Evolutionary conservation across 2,888 invertebrate genomes (phyloP).

Genomic region (Pheosia gnoma): DNA sequence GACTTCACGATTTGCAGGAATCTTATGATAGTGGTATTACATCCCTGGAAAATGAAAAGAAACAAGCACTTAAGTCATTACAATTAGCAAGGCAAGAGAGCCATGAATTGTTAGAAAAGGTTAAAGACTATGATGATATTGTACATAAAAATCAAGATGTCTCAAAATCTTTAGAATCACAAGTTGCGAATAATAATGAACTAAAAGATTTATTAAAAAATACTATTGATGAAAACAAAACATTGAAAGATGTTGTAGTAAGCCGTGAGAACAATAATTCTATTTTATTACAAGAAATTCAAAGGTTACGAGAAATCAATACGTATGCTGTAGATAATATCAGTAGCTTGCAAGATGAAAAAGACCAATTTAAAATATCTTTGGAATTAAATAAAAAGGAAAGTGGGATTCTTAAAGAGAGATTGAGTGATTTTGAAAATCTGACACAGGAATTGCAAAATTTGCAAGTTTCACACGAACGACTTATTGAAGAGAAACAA

Average conservation of each 20-base stretch:
- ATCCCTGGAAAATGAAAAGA: conserved; percentile 57
- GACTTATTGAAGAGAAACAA: conserved; percentile 47
- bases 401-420: conserved; percentile 53
- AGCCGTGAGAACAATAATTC: conserved; percentile 45
- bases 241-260: conserved; percentile 38
- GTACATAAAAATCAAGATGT: conserved; percentile 44
- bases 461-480: conserved; percentile 49
- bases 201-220: conserved; percentile 38
- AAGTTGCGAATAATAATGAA: conserved; percentile 42
- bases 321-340: conserved; percentile 44
- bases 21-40: conserved; percentile 47
- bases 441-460: conserved; percentile 44
- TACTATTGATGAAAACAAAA: conserved; percentile 47
- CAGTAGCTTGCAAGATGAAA: conserved; percentile 52
- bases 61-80: conserved; percentile 48
- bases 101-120: conserved; percentile 57
- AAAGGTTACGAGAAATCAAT: conserved; percentile 54
- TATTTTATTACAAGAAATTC: conserved; percentile 54
- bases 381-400: conserved; percentile 55
- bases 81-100: conserved; percentile 63
- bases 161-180: conserved; percentile 37
- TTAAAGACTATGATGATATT: conserved; percentile 52
- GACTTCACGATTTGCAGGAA: conserved; percentile 51
- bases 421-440: conserved; percentile 47
- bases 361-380: conserved; percentile 47